Evolutionary conservation across 2,888 invertebrate species (phyloP), one percentile per base, ranked within the genome.

Genomic region (Cerceris ruficornis): DNA sequence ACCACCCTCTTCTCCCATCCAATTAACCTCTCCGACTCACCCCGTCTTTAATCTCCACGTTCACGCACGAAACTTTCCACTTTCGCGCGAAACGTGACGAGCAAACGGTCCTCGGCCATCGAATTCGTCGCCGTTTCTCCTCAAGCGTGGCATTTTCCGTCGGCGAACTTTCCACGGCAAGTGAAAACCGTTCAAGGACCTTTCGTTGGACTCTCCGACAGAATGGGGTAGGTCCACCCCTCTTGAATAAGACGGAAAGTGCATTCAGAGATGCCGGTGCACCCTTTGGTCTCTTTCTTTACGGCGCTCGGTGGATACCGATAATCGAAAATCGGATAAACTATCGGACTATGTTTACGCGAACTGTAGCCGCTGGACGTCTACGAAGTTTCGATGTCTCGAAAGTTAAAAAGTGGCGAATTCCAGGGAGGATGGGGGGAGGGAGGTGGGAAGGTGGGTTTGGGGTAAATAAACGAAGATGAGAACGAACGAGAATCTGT

Each of bases 321-420:
- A 74, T 68, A 75, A 75, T 75, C 69, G 75, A 59, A 59, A 76
- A 76, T 76, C 76, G 76, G 14, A 69, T 69, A 64, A 69, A 55
- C 61, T 17, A 60, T 57, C 58, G 41, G 41, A 64, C 28, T 60
- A 17, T 49, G 59, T 62, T 42, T 61, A 5, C 61, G 42, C 52
- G 28, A 17, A 50, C n/a, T 55, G 73, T 52, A 67, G 66, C 52
- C 52, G 58, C 46, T 15, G 55, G 57, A n/a, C 49, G 72, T 76
- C 69, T 66, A 39, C 65, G 13, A 77, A 77, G 75, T 77, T 77
- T 77, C 65, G 60, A 11, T 42, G 75, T 75, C 75, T 65, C 59
- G 64, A 57, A 69, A 75, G 50, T 77, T 65, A 17, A 64, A 74
- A 68, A 75, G 11, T 5, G 2, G 8, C 1, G 46, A 11, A 11